A percentile compares a stretch with the other conserved stretches of the same genome.
Evolutionary conservation across 1,140 invertebrate genomes (phyloP).

Genomic region (Thereuonema tuberculata): DNA sequence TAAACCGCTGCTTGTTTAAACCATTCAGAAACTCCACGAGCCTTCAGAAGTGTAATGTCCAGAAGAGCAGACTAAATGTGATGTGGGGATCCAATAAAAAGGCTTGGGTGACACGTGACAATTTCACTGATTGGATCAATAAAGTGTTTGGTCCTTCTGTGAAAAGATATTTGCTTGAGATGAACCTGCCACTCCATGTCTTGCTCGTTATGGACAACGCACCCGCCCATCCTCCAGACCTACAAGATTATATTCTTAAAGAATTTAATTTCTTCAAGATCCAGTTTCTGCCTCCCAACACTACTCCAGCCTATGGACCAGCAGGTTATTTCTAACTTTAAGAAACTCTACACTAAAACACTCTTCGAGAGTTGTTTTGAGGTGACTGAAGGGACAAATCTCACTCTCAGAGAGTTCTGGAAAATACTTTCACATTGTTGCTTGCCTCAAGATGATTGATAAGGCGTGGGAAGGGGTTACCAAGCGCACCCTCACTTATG

Average conservation of each 20-base stretch:
- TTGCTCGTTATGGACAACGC: slow-evolving; percentile 20
- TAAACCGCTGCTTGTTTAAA: slow-evolving; percentile 19
- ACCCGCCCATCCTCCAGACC: slow-evolving; percentile 12
- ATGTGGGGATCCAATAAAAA: slow-evolving; percentile 14
- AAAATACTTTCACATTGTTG: slow-evolving; percentile 17
- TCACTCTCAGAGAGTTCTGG: slow-evolving; percentile 18
- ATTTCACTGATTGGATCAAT: slow-evolving; percentile 16
- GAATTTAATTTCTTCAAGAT: slow-evolving; percentile 18
- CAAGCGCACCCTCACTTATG: slow-evolving; percentile 18
- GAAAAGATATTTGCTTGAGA: slow-evolving; percentile 15
- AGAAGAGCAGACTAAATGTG: slow-evolving; percentile 12
- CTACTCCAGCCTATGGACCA: slow-evolving; percentile 15
- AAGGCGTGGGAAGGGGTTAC: slow-evolving; percentile 17
- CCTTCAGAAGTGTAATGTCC: slow-evolving; percentile 9
- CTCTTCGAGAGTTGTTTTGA: slow-evolving; percentile 15
- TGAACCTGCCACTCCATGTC: slow-evolving; percentile 19
- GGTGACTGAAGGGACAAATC: slow-evolving; percentile 10
- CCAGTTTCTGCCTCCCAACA: slow-evolving; percentile 16
- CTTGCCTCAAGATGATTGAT: slow-evolving; percentile 19
- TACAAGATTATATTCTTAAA: slow-evolving; percentile 7
- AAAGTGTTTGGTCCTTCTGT: slow-evolving; percentile 15
- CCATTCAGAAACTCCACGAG: slow-evolving; percentile 10
- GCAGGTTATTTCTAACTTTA: slow-evolving; percentile 19
- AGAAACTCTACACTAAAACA: slow-evolving; percentile 19
- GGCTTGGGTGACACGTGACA: slow-evolving; percentile 14